Evolutionary conservation across 2,888 invertebrate species (phyloP).

Genomic region (Ophion costatus): DNA sequence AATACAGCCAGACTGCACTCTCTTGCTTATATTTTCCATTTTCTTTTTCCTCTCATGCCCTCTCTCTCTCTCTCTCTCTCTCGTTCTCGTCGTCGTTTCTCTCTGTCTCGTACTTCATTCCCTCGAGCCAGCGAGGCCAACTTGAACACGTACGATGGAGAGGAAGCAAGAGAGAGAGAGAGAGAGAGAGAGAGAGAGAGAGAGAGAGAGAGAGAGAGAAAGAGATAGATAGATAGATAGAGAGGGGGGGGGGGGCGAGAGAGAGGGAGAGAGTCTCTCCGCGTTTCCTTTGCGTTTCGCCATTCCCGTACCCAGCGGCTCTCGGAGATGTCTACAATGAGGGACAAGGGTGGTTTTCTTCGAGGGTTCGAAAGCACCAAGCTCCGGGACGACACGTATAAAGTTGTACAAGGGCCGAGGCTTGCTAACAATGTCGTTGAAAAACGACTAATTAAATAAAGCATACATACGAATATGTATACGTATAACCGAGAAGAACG

Average conservation of each 20-base stretch:
- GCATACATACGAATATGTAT: constrained; percentile 66
- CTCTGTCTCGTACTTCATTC: constrained; percentile 45
- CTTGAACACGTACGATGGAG: constrained; percentile 77
- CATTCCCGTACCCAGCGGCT: constrained; percentile 4
- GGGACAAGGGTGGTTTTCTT: constrained; percentile 59
- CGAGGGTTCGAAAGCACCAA: constrained; percentile 51
- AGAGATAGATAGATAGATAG: too few species aligned
- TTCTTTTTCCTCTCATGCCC: constrained; percentile 4
- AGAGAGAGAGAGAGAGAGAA: too few species aligned
- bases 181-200: not conserved
- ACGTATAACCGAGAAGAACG: not conserved
- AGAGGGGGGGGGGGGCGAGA: too few species aligned
- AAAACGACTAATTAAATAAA: constrained; percentile 83
- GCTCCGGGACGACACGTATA: constrained; percentile 57
- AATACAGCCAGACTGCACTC: constrained; percentile 25
- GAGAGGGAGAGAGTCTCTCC: constrained; percentile 50
- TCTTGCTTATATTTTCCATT: constrained; percentile 5
- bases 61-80: not conserved
- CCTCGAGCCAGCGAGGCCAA: constrained; percentile 69
- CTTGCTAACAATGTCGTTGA: constrained; percentile 81
- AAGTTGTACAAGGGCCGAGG: constrained; percentile 44
- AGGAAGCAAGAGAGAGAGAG: not conserved
- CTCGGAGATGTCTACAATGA: constrained; percentile 43
- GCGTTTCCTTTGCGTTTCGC: constrained; percentile 51
- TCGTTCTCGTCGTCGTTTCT: constrained; percentile 4